Conservation (phyloP, 2,888 invertebrate species). For the Platycheirus rosarum region DNA sequence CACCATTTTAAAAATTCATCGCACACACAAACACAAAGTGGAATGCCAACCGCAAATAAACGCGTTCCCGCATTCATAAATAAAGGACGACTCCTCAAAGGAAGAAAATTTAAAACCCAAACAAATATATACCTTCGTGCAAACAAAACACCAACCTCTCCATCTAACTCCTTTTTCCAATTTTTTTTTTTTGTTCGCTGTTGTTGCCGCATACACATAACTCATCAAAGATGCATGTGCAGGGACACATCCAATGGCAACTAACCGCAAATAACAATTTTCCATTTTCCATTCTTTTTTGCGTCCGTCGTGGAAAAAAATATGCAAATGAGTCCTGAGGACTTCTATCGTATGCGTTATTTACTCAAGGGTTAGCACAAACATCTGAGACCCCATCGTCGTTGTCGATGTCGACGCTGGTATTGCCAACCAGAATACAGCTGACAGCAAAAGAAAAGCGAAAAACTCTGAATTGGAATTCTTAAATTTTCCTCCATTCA, state of each 20-base stretch:
- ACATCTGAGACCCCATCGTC: conserved; percentile 61
- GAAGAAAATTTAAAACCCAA: conserved; percentile 21
- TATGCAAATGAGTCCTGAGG: conserved; percentile 67
- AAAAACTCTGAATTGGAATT: conserved; percentile 62
- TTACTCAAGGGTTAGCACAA: conserved; percentile 70
- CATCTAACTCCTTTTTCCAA: conserved; percentile 59
- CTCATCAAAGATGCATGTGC: conserved; percentile 74
- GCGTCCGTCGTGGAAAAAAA: conserved; percentile 6
- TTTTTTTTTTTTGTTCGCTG: conserved; percentile 8
- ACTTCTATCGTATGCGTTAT: conserved; percentile 52
- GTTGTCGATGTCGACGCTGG: not conserved
- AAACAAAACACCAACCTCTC: not conserved
- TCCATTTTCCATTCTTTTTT: conserved; percentile 70
- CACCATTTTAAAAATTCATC: conserved; percentile 74
- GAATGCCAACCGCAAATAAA: conserved; percentile 71
- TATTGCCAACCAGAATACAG: conserved; percentile 35
- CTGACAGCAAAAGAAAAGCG: conserved; percentile 47
- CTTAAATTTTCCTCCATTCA: conserved; percentile 67
- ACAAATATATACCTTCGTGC: not conserved
- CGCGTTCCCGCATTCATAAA: conserved; percentile 74
- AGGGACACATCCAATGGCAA: conserved; percentile 73
- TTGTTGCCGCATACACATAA: conserved; percentile 66
- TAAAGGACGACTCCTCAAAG: conserved; percentile 56
- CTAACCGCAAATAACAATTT: conserved; percentile 74
- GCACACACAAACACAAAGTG: conserved; percentile 64